Evolutionary conservation across 2,888 invertebrate genomes (phyloP).

Genomic region (Lasius platythorax): DNA sequence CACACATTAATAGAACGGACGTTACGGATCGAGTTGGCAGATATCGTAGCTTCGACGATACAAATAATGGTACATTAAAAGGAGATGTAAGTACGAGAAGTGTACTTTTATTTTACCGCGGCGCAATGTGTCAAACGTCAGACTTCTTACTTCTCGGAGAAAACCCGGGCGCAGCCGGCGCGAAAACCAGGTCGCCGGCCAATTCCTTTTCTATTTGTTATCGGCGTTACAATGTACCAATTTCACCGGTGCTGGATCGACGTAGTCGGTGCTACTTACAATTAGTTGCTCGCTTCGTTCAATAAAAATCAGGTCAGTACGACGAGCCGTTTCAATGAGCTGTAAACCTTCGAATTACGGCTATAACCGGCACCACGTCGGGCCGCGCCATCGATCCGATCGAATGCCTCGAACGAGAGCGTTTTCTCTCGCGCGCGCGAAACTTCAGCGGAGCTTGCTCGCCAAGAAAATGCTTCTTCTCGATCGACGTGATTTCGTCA

Average conservation of each 20-base stretch:
- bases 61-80: slow-evolving; percentile 45
- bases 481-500: slow-evolving; percentile 42
- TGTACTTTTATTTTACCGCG: slow-evolving; percentile 43
- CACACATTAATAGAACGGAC: slow-evolving; percentile 25
- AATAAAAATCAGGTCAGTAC: slow-evolving; percentile 56
- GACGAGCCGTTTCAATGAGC: slow-evolving; percentile 52
- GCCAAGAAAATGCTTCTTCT: slow-evolving; percentile 32
- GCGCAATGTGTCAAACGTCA: slow-evolving; percentile 50
- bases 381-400: slow-evolving; percentile 27
- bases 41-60: slow-evolving; percentile 22
- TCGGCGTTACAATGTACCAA: slow-evolving; percentile 55
- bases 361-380: slow-evolving; percentile 46
- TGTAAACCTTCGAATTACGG: slow-evolving; percentile 54
- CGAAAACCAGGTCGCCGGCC: slow-evolving; percentile 53
- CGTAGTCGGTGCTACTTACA: slow-evolving; percentile 54
- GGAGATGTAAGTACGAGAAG: slow-evolving; percentile 35
- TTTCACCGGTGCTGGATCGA: slow-evolving; percentile 49
- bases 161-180: slow-evolving; percentile 1
- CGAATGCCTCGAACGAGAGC: slow-evolving; percentile 13
- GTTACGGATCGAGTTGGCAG: slow-evolving; percentile 35
- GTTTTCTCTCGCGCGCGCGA: neutral
- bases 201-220: slow-evolving; percentile 57
- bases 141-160: slow-evolving; percentile 42
- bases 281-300: slow-evolving; percentile 51
- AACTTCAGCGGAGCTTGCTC: slow-evolving; percentile 15